A percentile compares a stretch with the other conserved stretches of the same genome.
Conservation (phyloP, 1,140 invertebrate species). For the Cyclargus thomasi region DNA sequence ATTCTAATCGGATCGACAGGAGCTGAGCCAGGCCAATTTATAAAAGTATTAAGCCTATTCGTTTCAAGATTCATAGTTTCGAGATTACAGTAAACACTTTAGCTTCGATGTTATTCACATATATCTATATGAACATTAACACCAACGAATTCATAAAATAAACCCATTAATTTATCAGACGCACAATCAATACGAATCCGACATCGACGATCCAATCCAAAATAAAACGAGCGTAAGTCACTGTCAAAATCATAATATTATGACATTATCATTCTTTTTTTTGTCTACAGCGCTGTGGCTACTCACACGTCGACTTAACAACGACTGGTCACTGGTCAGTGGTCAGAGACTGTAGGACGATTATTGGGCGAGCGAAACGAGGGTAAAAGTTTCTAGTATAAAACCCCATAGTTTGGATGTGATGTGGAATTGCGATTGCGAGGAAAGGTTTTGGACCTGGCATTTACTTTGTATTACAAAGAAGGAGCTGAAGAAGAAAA, state of each 20-base stretch:
- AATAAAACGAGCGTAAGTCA: background rate
- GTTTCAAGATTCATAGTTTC: slow-evolving; percentile 81
- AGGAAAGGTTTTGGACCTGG: too few species aligned
- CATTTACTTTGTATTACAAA: too few species aligned
- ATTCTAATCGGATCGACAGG: slow-evolving; percentile 79
- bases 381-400: too few species aligned
- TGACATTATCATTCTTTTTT: background rate
- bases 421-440: too few species aligned
- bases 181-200: slow-evolving; percentile 12
- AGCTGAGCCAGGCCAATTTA: slow-evolving; percentile 81
- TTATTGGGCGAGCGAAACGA: too few species aligned
- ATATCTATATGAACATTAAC: background rate
- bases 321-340: too few species aligned
- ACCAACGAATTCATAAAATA: background rate
- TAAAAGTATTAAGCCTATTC: slow-evolving; percentile 81
- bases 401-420: too few species aligned
- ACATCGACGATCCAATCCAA: slow-evolving; percentile 6
- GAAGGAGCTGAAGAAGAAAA: too few species aligned
- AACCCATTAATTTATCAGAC: slow-evolving; percentile 1
- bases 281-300: too few species aligned
- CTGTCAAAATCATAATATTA: background rate
- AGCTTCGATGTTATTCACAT: background rate
- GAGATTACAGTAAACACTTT: slow-evolving; percentile 3
- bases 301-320: too few species aligned
- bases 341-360: too few species aligned